Evolutionary conservation across 2,888 invertebrate species (phyloP).

Genomic region (Epicampocera succincta): DNA sequence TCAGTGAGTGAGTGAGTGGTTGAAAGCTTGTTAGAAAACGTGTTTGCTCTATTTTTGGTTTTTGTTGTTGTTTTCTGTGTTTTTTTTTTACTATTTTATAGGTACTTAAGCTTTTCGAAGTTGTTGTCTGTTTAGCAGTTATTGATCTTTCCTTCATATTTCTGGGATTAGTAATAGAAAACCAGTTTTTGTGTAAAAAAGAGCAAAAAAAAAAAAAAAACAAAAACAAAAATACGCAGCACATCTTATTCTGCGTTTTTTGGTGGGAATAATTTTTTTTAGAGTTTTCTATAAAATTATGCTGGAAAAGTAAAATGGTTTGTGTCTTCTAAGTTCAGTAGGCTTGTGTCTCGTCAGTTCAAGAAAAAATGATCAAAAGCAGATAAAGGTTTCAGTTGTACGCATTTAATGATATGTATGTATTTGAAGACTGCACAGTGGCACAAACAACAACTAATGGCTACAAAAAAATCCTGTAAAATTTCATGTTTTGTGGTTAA

Average conservation of each 20-base stretch:
- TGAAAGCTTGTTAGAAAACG: constrained; percentile 50
- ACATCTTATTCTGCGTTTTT: constrained; percentile 25
- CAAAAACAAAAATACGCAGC: constrained; percentile 20
- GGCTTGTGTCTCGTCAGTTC: constrained; percentile 14
- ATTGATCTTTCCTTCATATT: constrained; percentile 39
- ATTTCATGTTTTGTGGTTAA: no score
- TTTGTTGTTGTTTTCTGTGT: no score
- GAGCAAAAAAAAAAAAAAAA: no score
- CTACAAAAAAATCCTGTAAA: no score
- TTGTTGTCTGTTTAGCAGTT: constrained; percentile 24
- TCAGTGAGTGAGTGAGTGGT: constrained; percentile 15
- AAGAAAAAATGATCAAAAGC: constrained; percentile 2
- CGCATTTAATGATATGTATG: constrained; percentile 3
- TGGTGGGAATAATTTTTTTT: constrained; percentile 51
- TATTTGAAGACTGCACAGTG: constrained; percentile 17
- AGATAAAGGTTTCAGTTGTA: constrained; percentile 14
- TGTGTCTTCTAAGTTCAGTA: constrained; percentile 8
- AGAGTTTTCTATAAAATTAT: background rate
- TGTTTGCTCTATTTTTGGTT: constrained; percentile 64
- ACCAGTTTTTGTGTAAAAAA: constrained; percentile 49
- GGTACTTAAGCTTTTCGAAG: constrained; percentile 46
- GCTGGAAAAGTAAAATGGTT: constrained; percentile 4
- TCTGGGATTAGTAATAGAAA: constrained; percentile 51
- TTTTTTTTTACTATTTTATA: constrained; percentile 10
- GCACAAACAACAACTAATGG: background rate